Evolutionary conservation across 2,888 invertebrate species (phyloP).

Genomic region (Oscheius sp.): DNA sequence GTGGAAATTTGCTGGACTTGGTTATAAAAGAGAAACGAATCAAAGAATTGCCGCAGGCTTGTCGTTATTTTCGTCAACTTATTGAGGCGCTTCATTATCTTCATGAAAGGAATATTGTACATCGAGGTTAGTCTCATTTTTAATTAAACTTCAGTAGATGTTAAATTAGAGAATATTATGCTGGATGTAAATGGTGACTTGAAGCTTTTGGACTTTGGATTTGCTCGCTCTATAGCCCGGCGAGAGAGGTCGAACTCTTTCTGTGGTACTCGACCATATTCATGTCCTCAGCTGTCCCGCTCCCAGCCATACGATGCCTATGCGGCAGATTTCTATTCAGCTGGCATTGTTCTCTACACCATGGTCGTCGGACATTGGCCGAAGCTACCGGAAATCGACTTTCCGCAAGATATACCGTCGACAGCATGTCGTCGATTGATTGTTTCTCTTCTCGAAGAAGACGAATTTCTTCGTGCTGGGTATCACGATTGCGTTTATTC

Average conservation of each 20-base stretch:
- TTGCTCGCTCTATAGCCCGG: conserved; percentile 48
- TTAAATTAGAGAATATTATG: conserved; percentile 58
- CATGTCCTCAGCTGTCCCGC: conserved; percentile 43
- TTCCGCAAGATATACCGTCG: conserved; percentile 35
- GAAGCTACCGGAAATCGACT: conserved; percentile 26
- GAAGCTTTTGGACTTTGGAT: conserved; percentile 61
- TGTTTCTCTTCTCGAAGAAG: conserved; percentile 39
- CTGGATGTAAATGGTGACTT: conserved; percentile 59
- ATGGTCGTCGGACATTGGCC: conserved; percentile 62
- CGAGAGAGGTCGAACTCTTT: conserved; percentile 54
- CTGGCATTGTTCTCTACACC: conserved; percentile 59
- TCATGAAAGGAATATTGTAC: conserved; percentile 47
- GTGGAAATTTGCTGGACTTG: conserved; percentile 55
- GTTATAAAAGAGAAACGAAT: conserved; percentile 40
- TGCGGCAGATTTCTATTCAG: conserved; percentile 56
- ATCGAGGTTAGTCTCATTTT: too few relatives aligned
- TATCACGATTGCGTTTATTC: conserved; percentile 50
- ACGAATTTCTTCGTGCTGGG: conserved; percentile 44
- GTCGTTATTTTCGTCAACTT: conserved; percentile 59
- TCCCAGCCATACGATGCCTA: conserved; percentile 53
- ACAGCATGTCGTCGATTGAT: conserved; percentile 44
- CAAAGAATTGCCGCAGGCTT: conserved; percentile 49
- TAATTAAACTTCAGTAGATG: too few relatives aligned
- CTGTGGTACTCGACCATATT: conserved; percentile 61
- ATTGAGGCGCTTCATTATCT: conserved; percentile 61